phyloP scores from a whole-genome alignment of 2,888 invertebrate species.

The Himalopsyche japonica region DNA sequence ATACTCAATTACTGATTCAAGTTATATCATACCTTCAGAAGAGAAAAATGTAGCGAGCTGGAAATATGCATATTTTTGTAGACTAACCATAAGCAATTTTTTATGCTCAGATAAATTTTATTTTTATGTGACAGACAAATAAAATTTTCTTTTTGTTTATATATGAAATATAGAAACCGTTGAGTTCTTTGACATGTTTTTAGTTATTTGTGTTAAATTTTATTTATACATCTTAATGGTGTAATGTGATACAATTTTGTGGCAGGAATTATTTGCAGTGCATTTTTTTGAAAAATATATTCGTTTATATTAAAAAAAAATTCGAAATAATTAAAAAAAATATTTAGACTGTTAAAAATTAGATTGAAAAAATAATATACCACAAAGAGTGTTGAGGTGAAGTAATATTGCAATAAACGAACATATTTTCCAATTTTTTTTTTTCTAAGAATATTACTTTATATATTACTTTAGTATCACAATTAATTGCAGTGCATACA shows the following conservation, averaged over 20 bases:
- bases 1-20: too few relatives aligned
- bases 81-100: too few relatives aligned
- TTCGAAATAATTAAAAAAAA: background rate
- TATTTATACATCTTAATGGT: background rate
- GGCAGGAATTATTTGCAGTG: slow-evolving; percentile 40
- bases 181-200: background rate
- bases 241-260: slow-evolving; percentile 33
- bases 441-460: slow-evolving; percentile 12
- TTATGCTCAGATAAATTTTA: too few relatives aligned
- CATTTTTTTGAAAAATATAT: slow-evolving; percentile 39
- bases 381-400: too few relatives aligned
- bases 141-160: too few relatives aligned
- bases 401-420: slow-evolving; percentile 22
- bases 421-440: slow-evolving; percentile 33
- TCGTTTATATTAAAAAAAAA: slow-evolving; percentile 16
- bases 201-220: background rate
- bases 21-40: too few relatives aligned
- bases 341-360: too few relatives aligned
- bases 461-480: slow-evolving; percentile 52
- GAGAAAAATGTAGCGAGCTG: too few relatives aligned
- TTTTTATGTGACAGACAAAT: too few relatives aligned
- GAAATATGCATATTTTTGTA: too few relatives aligned
- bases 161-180: too few relatives aligned
- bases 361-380: too few relatives aligned
- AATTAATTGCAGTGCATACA: slow-evolving; percentile 64